These are phyloP conservation scores for Drosophila rufa DNA, from an alignment of 1,140 invertebrate genomes.

Conservation along the genomic window DNA sequence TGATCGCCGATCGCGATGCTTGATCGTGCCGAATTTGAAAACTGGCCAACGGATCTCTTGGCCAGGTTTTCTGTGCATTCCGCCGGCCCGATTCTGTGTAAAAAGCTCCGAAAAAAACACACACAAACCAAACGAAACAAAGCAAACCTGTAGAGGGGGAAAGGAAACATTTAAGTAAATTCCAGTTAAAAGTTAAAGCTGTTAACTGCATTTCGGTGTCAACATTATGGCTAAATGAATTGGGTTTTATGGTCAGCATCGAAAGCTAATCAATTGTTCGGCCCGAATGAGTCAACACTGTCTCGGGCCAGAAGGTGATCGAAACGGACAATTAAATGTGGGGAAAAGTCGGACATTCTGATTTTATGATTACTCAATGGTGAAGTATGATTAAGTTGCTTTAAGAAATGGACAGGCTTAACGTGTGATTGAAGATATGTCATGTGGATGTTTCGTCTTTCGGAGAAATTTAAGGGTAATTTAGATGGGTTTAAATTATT, in stretches of 20 bases:
- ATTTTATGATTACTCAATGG: constrained; percentile 44
- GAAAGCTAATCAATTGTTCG: constrained; percentile 76
- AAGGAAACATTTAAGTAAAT: constrained; percentile 55
- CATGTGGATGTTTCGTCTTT: not conserved
- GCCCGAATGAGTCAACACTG: constrained; percentile 63
- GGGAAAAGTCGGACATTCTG: constrained; percentile 22
- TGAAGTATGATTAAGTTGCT: constrained; percentile 29
- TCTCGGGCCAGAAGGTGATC: constrained; percentile 34
- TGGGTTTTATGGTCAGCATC: constrained; percentile 63
- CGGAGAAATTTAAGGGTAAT: not conserved
- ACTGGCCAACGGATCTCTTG: constrained; percentile 49
- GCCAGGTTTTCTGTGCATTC: constrained; percentile 57
- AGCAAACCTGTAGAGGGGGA: constrained; percentile 6
- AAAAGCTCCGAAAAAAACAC: constrained; percentile 33
- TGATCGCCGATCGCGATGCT: constrained; percentile 60
- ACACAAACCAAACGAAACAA: constrained; percentile 24
- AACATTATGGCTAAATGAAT: constrained; percentile 73
- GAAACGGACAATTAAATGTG: constrained; percentile 34
- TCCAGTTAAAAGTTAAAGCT: constrained; percentile 64
- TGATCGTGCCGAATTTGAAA: constrained; percentile 79
- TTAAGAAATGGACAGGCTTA: constrained; percentile 16
- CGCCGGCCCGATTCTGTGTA: constrained; percentile 68
- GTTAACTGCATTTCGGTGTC: constrained; percentile 79
- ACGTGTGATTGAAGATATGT: constrained; percentile 12
- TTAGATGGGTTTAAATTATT: not conserved